Conservation (phyloP, 2,113 vertebrate genomes). For the Geococcyx californianus region DNA sequence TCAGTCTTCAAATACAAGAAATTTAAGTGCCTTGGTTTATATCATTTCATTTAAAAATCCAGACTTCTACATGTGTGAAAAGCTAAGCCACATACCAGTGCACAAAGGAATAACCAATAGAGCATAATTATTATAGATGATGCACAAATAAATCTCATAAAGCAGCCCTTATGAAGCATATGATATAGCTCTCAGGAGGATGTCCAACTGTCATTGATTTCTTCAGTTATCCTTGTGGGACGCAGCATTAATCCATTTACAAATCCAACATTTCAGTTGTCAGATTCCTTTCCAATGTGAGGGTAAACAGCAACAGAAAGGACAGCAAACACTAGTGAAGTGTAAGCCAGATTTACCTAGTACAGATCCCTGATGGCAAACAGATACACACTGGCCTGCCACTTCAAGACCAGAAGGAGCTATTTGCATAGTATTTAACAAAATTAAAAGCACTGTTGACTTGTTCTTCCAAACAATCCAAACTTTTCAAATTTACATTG, state of each 20-base stretch:
- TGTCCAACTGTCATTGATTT: not conserved
- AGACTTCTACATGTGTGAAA: not conserved
- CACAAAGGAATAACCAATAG: not conserved
- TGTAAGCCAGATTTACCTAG: conserved; percentile 14
- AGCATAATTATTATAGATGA: not conserved
- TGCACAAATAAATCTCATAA: not conserved
- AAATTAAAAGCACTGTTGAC: not conserved
- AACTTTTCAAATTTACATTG: not conserved
- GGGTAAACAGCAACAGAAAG: conserved; percentile 30
- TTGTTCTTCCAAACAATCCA: not conserved
- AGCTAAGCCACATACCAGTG: not conserved
- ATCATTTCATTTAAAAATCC: not conserved
- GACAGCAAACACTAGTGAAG: conserved; percentile 14
- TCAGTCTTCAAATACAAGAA: not conserved
- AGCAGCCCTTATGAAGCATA: not conserved
- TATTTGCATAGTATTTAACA: conserved; percentile 18
- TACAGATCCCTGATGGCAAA: conserved; percentile 8
- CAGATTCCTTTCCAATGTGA: conserved; percentile 19
- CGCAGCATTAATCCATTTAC: conserved; percentile 27
- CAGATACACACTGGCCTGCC: not conserved
- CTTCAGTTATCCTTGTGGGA: conserved; percentile 18
- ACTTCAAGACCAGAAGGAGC: conserved; percentile 2
- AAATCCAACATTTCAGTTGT: conserved; percentile 2
- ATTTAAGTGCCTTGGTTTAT: not conserved
- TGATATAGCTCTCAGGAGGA: not conserved